phyloP scores from a whole-genome alignment of 1,140 invertebrate genomes.

The Proctacanthus coquilletti region DNA sequence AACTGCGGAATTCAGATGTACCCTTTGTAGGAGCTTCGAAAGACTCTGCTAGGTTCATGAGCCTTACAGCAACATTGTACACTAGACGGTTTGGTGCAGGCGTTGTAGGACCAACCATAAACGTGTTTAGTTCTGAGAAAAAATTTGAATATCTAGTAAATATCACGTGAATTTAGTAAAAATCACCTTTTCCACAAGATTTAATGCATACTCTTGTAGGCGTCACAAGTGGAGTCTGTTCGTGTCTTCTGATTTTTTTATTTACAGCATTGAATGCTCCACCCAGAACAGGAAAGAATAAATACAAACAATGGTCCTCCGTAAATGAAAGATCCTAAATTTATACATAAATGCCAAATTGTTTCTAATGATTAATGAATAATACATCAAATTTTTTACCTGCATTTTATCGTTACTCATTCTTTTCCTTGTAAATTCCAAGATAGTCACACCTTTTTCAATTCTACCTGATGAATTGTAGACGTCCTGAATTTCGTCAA shows the following conservation, averaged over 20 bases:
- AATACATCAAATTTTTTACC: slow-evolving; percentile 18
- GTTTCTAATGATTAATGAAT: neutral
- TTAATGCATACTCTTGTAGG: slow-evolving; percentile 68
- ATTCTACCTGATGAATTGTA: slow-evolving; percentile 48
- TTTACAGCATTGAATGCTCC: slow-evolving; percentile 67
- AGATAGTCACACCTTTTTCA: slow-evolving; percentile 58
- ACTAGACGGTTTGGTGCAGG: slow-evolving; percentile 42
- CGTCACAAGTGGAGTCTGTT: slow-evolving; percentile 58
- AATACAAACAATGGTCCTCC: slow-evolving; percentile 65
- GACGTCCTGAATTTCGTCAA: slow-evolving; percentile 65
- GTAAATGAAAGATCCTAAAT: slow-evolving; percentile 74
- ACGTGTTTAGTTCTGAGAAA: slow-evolving; percentile 28
- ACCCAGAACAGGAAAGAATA: slow-evolving; percentile 78
- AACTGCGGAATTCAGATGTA: slow-evolving; percentile 51
- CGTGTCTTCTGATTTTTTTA: slow-evolving; percentile 75
- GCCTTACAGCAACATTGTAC: slow-evolving; percentile 57
- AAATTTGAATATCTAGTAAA: neutral
- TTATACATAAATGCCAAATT: slow-evolving; percentile 5
- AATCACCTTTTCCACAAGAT: slow-evolving; percentile 51
- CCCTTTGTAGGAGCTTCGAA: slow-evolving; percentile 52
- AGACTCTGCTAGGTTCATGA: slow-evolving; percentile 59
- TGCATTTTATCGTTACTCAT: slow-evolving; percentile 60
- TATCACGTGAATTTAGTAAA: neutral
- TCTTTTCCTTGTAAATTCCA: slow-evolving; percentile 66
- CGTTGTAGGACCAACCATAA: slow-evolving; percentile 40